A percentile compares a stretch with the other conserved stretches of the same genome.
Evolutionary conservation across 2,888 invertebrate genomes (phyloP).

Genomic region (Netelia virgata): DNA sequence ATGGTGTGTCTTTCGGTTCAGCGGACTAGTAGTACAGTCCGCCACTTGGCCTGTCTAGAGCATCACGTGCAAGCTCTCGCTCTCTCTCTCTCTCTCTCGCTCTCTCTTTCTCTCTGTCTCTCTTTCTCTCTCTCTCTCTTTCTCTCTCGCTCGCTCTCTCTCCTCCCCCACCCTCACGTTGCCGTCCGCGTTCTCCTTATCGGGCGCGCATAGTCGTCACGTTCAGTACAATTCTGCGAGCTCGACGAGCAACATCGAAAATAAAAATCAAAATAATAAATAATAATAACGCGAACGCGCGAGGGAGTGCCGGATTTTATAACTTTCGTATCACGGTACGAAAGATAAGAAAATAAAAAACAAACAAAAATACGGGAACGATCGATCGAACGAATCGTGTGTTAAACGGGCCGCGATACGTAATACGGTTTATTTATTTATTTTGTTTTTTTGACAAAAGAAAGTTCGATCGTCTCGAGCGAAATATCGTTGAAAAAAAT

Average conservation of each 20-base stretch:
- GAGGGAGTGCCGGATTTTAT: conserved; percentile 38
- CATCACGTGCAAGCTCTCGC: conserved; percentile 66
- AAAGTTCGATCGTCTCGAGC: background rate
- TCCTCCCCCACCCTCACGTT: conserved; percentile 26
- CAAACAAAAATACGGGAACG: background rate
- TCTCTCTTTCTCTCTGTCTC: conserved; percentile 64
- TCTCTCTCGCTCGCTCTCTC: conserved; percentile 64
- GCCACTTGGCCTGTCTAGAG: conserved; percentile 55
- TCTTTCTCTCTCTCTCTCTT: too few relatives aligned
- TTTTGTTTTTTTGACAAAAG: background rate
- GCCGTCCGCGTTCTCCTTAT: background rate
- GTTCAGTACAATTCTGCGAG: conserved; percentile 62
- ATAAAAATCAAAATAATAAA: conserved; percentile 6
- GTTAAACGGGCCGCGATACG: background rate
- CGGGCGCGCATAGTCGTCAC: conserved; percentile 12
- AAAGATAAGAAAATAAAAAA: background rate
- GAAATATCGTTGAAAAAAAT: background rate
- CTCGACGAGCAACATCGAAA: conserved; percentile 65
- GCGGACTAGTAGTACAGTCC: conserved; percentile 62
- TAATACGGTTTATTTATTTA: background rate
- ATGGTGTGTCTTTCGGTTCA: conserved; percentile 66
- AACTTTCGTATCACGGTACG: conserved; percentile 7
- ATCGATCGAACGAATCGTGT: background rate
- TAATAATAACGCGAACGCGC: conserved; percentile 10
- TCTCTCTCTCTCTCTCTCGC: conserved; percentile 26